A percentile compares a stretch with the other conserved stretches of the same genome.
These are phyloP conservation scores for Tachina fera DNA, from an alignment of 2,888 invertebrate genomes.

Conservation along the genomic window DNA sequence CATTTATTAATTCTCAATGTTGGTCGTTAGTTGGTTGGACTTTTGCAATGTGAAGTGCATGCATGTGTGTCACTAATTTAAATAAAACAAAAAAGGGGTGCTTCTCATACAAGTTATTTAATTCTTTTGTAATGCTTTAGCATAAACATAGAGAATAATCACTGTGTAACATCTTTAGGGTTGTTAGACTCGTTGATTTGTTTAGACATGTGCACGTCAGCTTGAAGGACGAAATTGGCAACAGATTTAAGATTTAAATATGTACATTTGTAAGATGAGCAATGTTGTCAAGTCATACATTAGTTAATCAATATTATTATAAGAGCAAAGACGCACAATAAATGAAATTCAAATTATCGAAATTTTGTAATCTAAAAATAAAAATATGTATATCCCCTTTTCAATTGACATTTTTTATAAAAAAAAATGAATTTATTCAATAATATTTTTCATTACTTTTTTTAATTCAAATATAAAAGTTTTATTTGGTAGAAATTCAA, in stretches of 20 bases:
- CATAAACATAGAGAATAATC: conserved; percentile 36
- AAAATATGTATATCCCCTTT: background rate
- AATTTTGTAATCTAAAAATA: background rate
- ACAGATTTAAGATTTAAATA: conserved; percentile 22
- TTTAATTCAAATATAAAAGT: too few species aligned
- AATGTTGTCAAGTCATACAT: conserved; percentile 12
- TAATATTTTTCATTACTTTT: too few species aligned
- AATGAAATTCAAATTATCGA: background rate
- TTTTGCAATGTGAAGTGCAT: background rate
- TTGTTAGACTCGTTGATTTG: conserved; percentile 48
- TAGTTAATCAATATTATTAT: background rate
- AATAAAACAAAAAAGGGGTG: conserved; percentile 71
- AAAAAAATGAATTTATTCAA: too few species aligned
- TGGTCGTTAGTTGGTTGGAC: conserved; percentile 37
- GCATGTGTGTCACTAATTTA: conserved; percentile 17
- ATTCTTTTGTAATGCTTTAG: conserved; percentile 73
- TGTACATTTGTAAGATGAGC: background rate
- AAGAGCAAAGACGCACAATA: background rate
- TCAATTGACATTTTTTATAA: background rate
- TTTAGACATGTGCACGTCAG: conserved; percentile 31
- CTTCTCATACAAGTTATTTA: conserved; percentile 64
- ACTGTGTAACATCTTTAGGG: conserved; percentile 46
- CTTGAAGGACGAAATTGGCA: conserved; percentile 36
- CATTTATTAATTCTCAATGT: conserved; percentile 63
- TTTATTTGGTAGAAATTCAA: too few species aligned